Evolutionary conservation across 2,113 vertebrate species (phyloP).

Genomic region (Azemiops feae): DNA sequence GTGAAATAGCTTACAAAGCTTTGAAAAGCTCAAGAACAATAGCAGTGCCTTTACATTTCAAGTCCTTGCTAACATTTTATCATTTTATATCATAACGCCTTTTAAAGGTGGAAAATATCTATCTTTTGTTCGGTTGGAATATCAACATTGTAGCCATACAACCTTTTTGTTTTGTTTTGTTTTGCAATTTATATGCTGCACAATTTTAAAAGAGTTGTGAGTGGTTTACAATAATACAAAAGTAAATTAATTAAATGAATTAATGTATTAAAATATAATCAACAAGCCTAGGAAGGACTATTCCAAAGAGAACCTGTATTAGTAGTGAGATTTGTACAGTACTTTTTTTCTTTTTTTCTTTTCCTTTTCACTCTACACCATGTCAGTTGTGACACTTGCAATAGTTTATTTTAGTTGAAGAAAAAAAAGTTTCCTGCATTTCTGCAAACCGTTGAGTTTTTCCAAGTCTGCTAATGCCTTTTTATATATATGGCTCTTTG

Average conservation of each 20-base stretch:
- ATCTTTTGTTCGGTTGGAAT: neutral
- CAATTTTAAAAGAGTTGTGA: neutral
- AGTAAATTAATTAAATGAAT: neutral
- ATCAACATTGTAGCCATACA: neutral
- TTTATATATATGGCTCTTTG: neutral
- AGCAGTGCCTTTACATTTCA: slow-evolving; percentile 13
- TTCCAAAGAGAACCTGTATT: neutral
- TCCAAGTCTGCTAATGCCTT: neutral
- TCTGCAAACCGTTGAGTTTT: neutral
- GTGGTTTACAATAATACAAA: neutral
- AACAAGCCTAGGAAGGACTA: neutral
- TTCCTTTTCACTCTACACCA: neutral
- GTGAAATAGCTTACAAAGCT: slow-evolving; percentile 11
- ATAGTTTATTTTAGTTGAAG: neutral
- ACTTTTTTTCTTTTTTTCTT: neutral
- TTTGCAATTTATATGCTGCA: neutral
- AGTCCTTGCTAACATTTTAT: neutral
- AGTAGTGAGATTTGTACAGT: neutral
- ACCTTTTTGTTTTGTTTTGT: neutral
- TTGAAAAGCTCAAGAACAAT: slow-evolving; percentile 19
- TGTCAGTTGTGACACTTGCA: neutral
- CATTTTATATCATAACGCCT: slow-evolving; percentile 5
- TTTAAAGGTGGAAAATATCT: slow-evolving; percentile 13
- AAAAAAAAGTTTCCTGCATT: neutral
- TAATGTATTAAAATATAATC: neutral